Conservation (phyloP, 2,888 invertebrate genomes). For the Saturnia pavonia region DNA sequence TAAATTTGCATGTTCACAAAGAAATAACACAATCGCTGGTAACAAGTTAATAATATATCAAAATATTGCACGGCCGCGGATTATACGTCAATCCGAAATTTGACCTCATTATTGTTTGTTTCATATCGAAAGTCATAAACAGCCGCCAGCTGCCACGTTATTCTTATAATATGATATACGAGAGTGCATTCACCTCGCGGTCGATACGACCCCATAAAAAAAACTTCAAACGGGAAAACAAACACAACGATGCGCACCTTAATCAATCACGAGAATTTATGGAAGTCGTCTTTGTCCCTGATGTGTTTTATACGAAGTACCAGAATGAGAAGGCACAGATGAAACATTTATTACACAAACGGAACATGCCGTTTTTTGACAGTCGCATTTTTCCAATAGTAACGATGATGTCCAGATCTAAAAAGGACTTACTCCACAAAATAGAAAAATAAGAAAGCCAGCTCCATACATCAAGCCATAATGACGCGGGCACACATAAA, state of each 20-base stretch:
- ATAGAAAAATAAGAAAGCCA: too few relatives aligned
- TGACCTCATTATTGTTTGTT: not conserved
- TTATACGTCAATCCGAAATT: not conserved
- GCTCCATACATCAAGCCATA: too few relatives aligned
- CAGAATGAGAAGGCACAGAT: too few relatives aligned
- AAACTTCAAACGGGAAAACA: slow-evolving; percentile 4
- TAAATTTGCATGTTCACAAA: too few relatives aligned
- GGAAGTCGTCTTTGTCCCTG: not conserved
- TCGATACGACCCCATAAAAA: not conserved
- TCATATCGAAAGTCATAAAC: not conserved
- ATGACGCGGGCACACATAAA: too few relatives aligned
- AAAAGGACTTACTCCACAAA: too few relatives aligned
- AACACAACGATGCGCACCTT: not conserved
- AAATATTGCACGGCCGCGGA: not conserved
- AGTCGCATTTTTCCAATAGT: too few relatives aligned
- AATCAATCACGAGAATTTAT: not conserved
- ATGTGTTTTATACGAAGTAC: not conserved
- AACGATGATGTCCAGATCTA: too few relatives aligned
- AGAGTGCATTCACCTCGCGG: not conserved
- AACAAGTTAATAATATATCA: too few relatives aligned
- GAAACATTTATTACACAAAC: too few relatives aligned
- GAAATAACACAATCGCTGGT: too few relatives aligned
- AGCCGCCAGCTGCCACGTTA: not conserved
- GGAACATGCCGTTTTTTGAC: too few relatives aligned
- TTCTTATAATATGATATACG: not conserved